Evolutionary conservation across 2,888 invertebrate genomes (phyloP), one percentile per base, ranked within the genome.

Genomic region (Dryobotodes eremita): DNA sequence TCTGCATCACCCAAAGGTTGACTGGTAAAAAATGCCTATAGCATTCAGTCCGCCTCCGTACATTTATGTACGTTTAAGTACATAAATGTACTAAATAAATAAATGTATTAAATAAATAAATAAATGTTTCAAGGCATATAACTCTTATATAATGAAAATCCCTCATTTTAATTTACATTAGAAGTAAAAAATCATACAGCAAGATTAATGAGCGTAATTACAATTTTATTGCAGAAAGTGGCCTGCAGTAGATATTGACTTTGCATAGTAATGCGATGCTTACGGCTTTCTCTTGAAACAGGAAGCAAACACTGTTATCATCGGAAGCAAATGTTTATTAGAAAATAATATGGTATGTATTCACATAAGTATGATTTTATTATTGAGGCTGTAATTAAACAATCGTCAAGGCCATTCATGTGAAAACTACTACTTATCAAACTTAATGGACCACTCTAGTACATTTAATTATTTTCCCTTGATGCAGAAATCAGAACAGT

Each of bases 221-320:
- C 31, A 69, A 15, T 59, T 71, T 69, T 71, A 75, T 84, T 42
- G 65, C 80, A 64, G 84, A 80, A 84, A 83, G 68, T 61, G 8
- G 48, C 53, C 59, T 5, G 71, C 31, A 71, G 55, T 48, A 75
- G 65, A 46, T 50, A 82, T 83, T 78, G 71, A 84, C 78, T 77
- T 77, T 46, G 71, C 68, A 69, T 50, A 70, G 69, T 61, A 59
- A 75, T 61, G 26, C 17, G 17, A 69, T 48, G 15, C 0, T 75
- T 71, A 73, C 72, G 26, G 6, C 80, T 84, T 82, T 82, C 81
- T 82, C 82, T 77, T 15, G 15, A 8, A 48, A 23, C 36, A 69
- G 36, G 65, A 48, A 46, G 26, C 20, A 17, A n/a, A 53, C 13
- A 53, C 68, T 75, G 36, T 75, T 36, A 84, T 75, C 72, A 65